phyloP scores from a whole-genome alignment of 2,797 vertebrate species.

The Eulemur coronatus region DNA sequence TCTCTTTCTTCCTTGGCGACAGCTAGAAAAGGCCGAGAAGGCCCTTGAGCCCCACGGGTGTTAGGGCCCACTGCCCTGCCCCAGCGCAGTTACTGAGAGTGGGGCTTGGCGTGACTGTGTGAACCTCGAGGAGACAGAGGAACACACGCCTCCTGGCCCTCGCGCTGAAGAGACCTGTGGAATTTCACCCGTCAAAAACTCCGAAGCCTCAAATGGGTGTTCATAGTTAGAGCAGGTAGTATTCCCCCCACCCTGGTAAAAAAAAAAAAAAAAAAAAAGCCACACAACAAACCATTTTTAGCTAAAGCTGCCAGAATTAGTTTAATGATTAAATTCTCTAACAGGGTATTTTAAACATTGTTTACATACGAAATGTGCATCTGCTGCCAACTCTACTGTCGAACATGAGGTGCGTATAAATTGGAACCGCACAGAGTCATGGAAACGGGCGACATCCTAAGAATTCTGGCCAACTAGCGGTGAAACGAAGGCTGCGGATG shows the following conservation, averaged over 20 bases:
- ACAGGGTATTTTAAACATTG: constrained; percentile 80
- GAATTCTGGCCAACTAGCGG: neutral
- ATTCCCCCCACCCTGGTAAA: neutral
- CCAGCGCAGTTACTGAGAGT: neutral
- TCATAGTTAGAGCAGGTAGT: constrained; percentile 17
- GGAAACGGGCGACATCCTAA: accelerated
- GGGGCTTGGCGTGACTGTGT: neutral
- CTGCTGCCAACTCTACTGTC: constrained; percentile 76
- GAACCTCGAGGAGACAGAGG: neutral
- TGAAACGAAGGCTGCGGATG: neutral
- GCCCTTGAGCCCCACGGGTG: neutral
- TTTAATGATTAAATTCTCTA: constrained; percentile 73
- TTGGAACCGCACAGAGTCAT: constrained; percentile 66
- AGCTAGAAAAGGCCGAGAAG: neutral
- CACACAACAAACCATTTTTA: constrained; percentile 9
- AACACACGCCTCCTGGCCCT: neutral
- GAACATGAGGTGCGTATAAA: constrained; percentile 56
- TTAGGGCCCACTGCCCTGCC: neutral
- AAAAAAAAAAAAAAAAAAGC: neutral
- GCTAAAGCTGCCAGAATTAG: constrained; percentile 77
- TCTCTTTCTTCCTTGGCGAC: constrained; percentile 21
- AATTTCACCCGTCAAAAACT: neutral
- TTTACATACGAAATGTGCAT: constrained; percentile 76
- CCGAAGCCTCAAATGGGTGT: neutral
- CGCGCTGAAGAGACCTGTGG: neutral